Percentiles rank a stretch among this genome's conserved stretches.
Conservation (phyloP, 2,797 vertebrate genomes). For the Pantherophis alleghaniensis region DNA sequence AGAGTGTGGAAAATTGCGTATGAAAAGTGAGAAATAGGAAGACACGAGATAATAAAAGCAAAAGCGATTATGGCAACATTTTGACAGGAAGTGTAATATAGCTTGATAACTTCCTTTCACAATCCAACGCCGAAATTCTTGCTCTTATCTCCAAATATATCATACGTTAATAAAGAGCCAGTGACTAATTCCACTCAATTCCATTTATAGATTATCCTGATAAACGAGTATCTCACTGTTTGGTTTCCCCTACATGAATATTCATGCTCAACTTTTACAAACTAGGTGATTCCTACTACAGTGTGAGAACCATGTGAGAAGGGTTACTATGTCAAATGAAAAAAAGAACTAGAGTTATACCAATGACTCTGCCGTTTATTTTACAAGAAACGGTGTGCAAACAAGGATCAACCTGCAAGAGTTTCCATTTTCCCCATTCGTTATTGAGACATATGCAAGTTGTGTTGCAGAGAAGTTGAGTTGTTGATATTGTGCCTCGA, state of each 20-base stretch:
- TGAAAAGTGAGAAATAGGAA: constrained; percentile 15
- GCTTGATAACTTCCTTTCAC: constrained; percentile 15
- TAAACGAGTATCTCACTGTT: background rate
- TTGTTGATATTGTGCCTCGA: background rate
- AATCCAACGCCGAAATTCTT: background rate
- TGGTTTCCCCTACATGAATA: constrained; percentile 32
- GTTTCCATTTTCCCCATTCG: background rate
- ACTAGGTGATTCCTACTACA: background rate
- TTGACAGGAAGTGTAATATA: constrained; percentile 20
- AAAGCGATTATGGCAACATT: background rate
- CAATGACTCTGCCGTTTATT: background rate
- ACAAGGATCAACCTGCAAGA: background rate
- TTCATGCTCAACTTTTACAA: constrained; percentile 23
- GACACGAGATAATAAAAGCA: background rate
- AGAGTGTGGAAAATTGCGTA: background rate
- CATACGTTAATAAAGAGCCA: background rate
- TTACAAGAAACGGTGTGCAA: background rate
- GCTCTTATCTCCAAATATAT: constrained; percentile 11
- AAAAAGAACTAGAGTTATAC: background rate
- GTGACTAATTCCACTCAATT: constrained; percentile 10
- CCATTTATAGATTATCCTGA: background rate
- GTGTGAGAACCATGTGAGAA: background rate
- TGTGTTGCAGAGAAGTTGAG: background rate
- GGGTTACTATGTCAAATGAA: background rate
- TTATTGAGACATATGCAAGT: background rate